Evolutionary conservation across 2,888 invertebrate species (phyloP).

Genomic region (Napeogenes sylphis): DNA sequence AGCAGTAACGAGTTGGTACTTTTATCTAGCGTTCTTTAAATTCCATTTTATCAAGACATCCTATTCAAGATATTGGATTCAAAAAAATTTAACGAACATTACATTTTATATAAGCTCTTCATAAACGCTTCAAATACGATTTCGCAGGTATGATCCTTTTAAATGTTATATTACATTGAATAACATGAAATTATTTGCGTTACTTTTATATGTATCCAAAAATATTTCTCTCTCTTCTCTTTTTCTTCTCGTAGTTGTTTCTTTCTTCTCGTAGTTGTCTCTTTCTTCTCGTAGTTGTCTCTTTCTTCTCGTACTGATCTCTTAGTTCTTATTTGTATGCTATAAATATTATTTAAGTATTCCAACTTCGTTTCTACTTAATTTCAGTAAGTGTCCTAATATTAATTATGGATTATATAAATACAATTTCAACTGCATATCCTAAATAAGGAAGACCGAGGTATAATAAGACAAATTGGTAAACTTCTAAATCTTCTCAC

Average conservation of each 20-base stretch:
- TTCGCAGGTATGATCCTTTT: not conserved
- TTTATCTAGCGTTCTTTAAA: constrained; percentile 23
- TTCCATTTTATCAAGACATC: constrained; percentile 28
- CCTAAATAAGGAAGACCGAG: constrained; percentile 19
- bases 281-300: too few species aligned
- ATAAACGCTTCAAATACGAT: not conserved
- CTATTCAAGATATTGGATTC: constrained; percentile 12
- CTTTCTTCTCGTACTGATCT: too few species aligned
- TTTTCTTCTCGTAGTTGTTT: too few species aligned
- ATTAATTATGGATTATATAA: too few species aligned
- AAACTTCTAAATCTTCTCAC: constrained; percentile 26
- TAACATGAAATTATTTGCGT: too few species aligned
- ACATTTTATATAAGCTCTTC: not conserved
- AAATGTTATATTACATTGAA: not conserved
- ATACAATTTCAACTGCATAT: not conserved
- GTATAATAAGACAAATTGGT: constrained; percentile 28
- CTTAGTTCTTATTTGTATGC: too few species aligned
- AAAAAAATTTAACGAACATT: constrained; percentile 2
- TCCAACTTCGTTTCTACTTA: too few species aligned
- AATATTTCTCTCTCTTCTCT: too few species aligned
- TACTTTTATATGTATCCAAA: too few species aligned
- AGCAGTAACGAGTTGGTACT: constrained; percentile 29
- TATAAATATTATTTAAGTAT: too few species aligned
- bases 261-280: too few species aligned
- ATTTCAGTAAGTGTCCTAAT: too few species aligned